These are phyloP conservation scores for Micronycteris hirsuta DNA, from an alignment of 2,113 vertebrate genomes.

Conservation along the genomic window DNA sequence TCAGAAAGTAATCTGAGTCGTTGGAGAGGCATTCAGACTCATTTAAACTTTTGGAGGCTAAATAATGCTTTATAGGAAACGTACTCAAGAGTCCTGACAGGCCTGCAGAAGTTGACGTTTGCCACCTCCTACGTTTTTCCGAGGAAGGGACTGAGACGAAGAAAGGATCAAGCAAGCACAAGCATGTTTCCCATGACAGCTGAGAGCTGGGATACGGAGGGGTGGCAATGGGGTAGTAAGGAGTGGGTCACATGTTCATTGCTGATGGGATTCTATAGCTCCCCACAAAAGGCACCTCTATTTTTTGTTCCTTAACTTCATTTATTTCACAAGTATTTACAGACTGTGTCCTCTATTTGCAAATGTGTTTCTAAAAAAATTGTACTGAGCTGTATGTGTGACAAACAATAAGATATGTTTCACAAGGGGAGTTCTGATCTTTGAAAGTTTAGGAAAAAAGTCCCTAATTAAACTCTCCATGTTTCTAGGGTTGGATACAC, in stretches of 20 bases:
- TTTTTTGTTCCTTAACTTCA: neutral
- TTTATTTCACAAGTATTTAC: neutral
- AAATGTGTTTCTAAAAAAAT: neutral
- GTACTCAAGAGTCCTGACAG: neutral
- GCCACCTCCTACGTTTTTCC: neutral
- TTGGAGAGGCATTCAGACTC: slow-evolving; percentile 16
- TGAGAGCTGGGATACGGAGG: neutral
- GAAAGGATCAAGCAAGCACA: neutral
- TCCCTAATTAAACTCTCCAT: neutral
- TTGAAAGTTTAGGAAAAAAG: neutral
- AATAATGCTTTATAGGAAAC: neutral
- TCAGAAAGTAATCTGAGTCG: slow-evolving; percentile 23
- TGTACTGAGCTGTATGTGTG: neutral
- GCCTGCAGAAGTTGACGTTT: neutral
- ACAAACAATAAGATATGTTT: neutral
- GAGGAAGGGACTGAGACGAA: neutral
- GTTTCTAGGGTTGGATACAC: neutral
- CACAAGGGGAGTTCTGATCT: neutral
- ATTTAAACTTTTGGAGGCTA: slow-evolving; percentile 7
- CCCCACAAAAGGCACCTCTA: neutral
- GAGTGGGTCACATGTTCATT: neutral
- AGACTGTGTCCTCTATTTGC: neutral
- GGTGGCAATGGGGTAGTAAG: neutral
- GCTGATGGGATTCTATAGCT: neutral
- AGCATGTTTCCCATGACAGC: neutral